Evolutionary conservation across 2,797 vertebrate species (phyloP).

Genomic region (Xerus rutilus): DNA sequence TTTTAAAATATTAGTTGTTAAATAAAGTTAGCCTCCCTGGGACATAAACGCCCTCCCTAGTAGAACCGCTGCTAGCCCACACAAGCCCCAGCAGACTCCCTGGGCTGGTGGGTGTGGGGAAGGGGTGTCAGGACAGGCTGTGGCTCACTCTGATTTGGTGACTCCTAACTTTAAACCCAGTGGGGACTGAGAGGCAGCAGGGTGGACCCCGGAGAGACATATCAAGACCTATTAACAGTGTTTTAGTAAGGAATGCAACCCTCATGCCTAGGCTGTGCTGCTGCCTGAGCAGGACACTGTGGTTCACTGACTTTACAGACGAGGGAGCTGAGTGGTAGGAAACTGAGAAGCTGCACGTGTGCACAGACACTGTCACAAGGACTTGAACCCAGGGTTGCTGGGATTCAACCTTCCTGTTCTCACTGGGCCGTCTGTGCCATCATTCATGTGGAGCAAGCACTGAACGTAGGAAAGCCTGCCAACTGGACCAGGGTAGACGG

Average conservation of each 20-base stretch:
- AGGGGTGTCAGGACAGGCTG: fast-evolving
- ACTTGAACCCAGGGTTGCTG: slow-evolving; percentile 7
- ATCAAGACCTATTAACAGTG: background rate
- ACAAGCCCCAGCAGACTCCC: background rate
- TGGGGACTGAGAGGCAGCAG: background rate
- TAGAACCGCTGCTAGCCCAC: background rate
- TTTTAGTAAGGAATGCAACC: background rate
- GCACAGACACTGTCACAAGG: background rate
- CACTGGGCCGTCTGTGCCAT: background rate
- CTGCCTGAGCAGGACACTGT: background rate
- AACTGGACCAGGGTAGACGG: background rate
- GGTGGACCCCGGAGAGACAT: background rate
- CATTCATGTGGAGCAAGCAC: background rate
- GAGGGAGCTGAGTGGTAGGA: background rate
- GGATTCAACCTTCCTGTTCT: background rate
- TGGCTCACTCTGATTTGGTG: background rate
- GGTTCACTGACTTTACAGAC: slow-evolving; percentile 35
- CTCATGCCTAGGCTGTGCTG: background rate
- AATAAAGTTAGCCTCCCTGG: background rate
- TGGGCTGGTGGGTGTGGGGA: background rate
- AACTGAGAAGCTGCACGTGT: background rate
- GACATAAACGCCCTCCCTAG: background rate
- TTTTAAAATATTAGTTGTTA: slow-evolving; percentile 18
- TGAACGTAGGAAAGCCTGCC: background rate
- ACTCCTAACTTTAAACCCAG: slow-evolving; percentile 12